Percentiles rank a stretch among this genome's conserved stretches.
Conservation (phyloP, 2,888 invertebrate genomes). For the Omphaloscelis lunosa region DNA sequence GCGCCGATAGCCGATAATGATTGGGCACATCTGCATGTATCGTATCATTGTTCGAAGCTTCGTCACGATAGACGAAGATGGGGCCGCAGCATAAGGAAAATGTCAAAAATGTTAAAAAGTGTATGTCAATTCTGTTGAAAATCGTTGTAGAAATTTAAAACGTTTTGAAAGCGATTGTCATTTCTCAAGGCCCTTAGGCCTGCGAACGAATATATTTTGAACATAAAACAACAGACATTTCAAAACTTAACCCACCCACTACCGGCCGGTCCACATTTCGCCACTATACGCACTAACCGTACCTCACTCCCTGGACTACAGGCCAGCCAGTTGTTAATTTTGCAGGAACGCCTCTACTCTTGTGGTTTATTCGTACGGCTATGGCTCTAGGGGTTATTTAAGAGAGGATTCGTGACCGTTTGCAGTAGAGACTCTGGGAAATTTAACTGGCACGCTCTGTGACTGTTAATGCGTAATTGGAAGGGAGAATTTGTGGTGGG, state of each 20-base stretch:
- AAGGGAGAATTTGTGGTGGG: conserved; percentile 48
- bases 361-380: conserved; percentile 79
- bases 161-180: neutral
- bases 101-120: neutral
- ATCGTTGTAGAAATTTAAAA: neutral
- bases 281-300: conserved; percentile 76
- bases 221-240: neutral
- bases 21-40: no score
- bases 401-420: conserved; percentile 71
- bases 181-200: neutral
- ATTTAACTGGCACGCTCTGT: conserved; percentile 67
- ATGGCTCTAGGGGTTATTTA: conserved; percentile 76
- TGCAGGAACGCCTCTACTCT: conserved; percentile 79
- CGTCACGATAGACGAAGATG: no score
- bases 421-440: conserved; percentile 67
- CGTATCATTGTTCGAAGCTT: no score
- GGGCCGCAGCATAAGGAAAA: no score
- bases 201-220: neutral
- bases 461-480: conserved; percentile 54
- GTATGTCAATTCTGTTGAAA: neutral
- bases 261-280: conserved; percentile 66
- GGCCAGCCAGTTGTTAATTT: conserved; percentile 79
- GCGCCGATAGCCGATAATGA: no score
- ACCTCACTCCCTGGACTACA: conserved; percentile 72
- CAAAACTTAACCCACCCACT: conserved; percentile 38